phyloP scores from a whole-genome alignment of 2,797 vertebrate species.

The Prionace glauca region DNA sequence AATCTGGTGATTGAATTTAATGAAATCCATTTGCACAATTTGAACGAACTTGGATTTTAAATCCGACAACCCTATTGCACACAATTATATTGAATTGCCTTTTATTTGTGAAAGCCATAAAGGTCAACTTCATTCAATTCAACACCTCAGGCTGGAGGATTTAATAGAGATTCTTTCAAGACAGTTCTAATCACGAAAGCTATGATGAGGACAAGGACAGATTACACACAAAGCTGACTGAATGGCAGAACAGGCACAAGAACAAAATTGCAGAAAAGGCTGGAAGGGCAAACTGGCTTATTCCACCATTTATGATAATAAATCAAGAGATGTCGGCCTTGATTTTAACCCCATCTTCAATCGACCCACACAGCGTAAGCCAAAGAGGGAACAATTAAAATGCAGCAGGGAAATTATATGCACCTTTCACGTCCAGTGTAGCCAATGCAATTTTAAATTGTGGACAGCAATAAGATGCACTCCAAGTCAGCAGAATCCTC shows the following conservation, averaged over 20 bases:
- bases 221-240: neutral
- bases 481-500: too few relatives aligned
- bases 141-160: neutral
- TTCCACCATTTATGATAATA: neutral
- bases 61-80: neutral
- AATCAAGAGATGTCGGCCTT: neutral
- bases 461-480: too few relatives aligned
- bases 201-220: neutral
- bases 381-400: neutral
- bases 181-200: neutral
- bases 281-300: neutral
- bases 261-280: neutral
- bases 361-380: neutral
- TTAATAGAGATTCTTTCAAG: neutral
- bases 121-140: slow-evolving; percentile 1
- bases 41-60: neutral
- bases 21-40: neutral
- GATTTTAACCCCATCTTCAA: neutral
- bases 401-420: too few relatives aligned
- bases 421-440: too few relatives aligned
- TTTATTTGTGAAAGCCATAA: neutral
- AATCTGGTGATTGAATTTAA: neutral
- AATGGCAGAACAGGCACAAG: neutral
- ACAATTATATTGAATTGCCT: neutral
- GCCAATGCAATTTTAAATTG: too few relatives aligned